Base-by-base conservation (phyloP, 2,797 vertebrate species). In the Jordanella pulchra region DNA sequence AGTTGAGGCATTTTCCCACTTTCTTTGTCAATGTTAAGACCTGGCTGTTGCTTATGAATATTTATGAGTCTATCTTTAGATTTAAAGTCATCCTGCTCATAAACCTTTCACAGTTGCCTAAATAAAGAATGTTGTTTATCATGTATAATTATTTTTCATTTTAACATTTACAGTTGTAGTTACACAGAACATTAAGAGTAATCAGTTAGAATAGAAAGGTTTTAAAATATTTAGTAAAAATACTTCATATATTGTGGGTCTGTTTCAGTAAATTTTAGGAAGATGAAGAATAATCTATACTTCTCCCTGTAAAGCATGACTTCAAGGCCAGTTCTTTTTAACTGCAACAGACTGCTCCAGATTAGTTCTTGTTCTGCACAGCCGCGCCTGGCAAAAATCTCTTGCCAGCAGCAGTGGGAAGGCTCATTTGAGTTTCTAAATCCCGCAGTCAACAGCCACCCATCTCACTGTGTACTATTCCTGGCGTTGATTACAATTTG, bases 281-380 rank as follows among this genome's bases (percentile, higher is more conserved):
- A 73, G 64, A 47, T 66, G 53, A 51, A 76, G 67, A 84, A 83
- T 75, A 4, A 85, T 77, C 64, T 75, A 68, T 35, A 73, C 74
- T 81, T 76, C 83, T 25, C 65, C 69, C 67, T 32, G 79, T 74
- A 75, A 86, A 76, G 80, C 77, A 78, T 81, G 79, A 82, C 77
- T 88, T 77, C 63, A 64, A 76, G 74, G 70, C 80, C 65, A 66
- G 69, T 86, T 82, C 42, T 75, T 81, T 84, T 90, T 76, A 81
- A 84, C 78, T 65, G 83, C 76, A 80, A 79, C 86, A 88, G 86
- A 86, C 84, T 87, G 83, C 84, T 89, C 79, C 83, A 91, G 86
- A 91, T 91, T 87, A 91, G 85, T 79, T 86, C 88, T 91, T 89
- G 86, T 89, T 90, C 85, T 84, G 77, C 87, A 83, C 89, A 86